Percentiles rank a stretch among this genome's conserved stretches.
Conservation (phyloP, 2,113 vertebrate genomes). For the Cinclus mexicanus region DNA sequence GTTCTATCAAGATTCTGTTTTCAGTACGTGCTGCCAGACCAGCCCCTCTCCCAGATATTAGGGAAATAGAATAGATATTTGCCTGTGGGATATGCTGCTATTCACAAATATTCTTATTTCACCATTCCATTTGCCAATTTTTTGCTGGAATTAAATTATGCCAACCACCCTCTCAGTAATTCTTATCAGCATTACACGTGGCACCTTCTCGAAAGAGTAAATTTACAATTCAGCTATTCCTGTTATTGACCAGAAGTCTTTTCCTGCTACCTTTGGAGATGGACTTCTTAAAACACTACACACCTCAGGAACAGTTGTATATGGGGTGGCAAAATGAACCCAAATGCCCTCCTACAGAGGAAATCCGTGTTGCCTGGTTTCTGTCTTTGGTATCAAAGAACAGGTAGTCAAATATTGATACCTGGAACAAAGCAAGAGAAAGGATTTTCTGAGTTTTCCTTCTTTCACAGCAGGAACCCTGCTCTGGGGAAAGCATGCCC, state of each 20-base stretch:
- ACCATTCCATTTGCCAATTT: background rate
- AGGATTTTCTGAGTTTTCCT: background rate
- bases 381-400: background rate
- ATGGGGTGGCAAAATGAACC: background rate
- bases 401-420: background rate
- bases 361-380: background rate
- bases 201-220: background rate
- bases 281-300: background rate
- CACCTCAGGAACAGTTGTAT: background rate
- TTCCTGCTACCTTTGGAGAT: background rate
- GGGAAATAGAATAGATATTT: background rate
- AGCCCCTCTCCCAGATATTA: background rate
- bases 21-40: background rate
- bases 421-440: background rate
- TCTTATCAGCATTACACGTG: background rate
- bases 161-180: background rate
- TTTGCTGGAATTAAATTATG: background rate
- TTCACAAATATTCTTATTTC: background rate
- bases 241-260: background rate
- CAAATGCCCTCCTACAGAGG: background rate
- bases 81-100: background rate
- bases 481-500: background rate
- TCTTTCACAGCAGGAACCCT: background rate
- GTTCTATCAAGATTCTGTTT: background rate
- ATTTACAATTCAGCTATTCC: background rate